Conservation (phyloP, 2,888 invertebrate species). For the Drosophila gaucha region DNA sequence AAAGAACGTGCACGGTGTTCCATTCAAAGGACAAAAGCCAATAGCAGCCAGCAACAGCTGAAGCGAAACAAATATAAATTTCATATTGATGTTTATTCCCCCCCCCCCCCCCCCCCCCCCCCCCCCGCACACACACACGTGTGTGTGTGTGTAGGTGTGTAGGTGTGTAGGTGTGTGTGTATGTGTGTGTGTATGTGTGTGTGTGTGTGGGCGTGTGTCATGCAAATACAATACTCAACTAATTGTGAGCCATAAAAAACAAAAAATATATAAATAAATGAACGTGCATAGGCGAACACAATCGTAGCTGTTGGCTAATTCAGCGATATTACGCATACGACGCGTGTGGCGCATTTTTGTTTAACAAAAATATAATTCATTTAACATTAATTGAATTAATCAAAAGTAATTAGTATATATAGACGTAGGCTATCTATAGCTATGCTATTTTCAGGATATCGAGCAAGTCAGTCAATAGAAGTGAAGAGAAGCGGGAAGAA, state of each 20-base stretch:
- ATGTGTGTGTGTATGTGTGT: background rate
- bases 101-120: too few relatives aligned
- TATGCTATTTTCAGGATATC: too few relatives aligned
- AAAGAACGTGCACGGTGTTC: background rate
- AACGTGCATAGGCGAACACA: background rate
- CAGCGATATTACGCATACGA: background rate
- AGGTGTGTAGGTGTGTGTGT: background rate
- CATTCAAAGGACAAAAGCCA: conserved; percentile 18
- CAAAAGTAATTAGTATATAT: too few relatives aligned
- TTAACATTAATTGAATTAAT: too few relatives aligned
- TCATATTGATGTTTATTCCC: too few relatives aligned
- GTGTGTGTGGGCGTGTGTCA: background rate
- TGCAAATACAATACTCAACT: conserved; percentile 1
- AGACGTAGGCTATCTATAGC: too few relatives aligned
- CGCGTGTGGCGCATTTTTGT: background rate
- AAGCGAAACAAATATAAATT: background rate
- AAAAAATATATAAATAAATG: background rate
- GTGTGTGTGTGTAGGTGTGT: background rate
- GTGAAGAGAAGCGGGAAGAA: background rate
- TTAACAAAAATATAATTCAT: too few relatives aligned
- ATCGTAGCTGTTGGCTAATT: background rate
- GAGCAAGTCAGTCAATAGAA: too few relatives aligned
- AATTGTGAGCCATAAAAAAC: conserved; percentile 16
- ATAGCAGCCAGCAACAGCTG: background rate
- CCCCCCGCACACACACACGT: too few relatives aligned